Evolutionary conservation across 2,797 vertebrate genomes (phyloP).

Genomic region (Triplophysa bombifrons): DNA sequence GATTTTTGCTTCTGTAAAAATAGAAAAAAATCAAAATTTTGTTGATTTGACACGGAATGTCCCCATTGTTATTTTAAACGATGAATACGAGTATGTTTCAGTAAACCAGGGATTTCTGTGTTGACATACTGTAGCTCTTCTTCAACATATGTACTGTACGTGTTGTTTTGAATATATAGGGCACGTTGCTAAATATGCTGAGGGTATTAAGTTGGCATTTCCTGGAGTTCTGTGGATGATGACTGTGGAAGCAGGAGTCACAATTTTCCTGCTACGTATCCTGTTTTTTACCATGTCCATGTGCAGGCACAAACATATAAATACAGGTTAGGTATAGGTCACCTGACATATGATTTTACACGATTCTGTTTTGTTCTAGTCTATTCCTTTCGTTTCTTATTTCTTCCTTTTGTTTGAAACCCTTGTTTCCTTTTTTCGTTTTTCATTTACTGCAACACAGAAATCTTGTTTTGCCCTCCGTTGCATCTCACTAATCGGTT

Average conservation of each 20-base stretch:
- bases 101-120: too few relatives aligned
- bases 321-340: background rate
- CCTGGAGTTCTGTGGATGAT: conserved; percentile 59
- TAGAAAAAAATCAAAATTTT: too few relatives aligned
- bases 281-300: conserved; percentile 62
- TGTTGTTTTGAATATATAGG: conserved; percentile 3
- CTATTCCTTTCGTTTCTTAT: too few relatives aligned
- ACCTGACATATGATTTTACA: background rate
- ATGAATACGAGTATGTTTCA: too few relatives aligned
- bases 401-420: background rate
- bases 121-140: too few relatives aligned
- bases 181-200: conserved; percentile 6
- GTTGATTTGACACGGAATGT: too few relatives aligned
- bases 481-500: background rate
- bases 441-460: too few relatives aligned
- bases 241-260: conserved; percentile 62
- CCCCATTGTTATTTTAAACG: too few relatives aligned
- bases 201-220: conserved; percentile 54
- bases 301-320: conserved; percentile 15
- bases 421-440: too few relatives aligned
- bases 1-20: too few relatives aligned
- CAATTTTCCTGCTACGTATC: conserved; percentile 65
- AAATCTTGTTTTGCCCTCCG: background rate
- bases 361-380: background rate
- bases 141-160: too few relatives aligned